Evolutionary conservation across 2,113 vertebrate genomes (phyloP).

Genomic region (Mesocricetus auratus): DNA sequence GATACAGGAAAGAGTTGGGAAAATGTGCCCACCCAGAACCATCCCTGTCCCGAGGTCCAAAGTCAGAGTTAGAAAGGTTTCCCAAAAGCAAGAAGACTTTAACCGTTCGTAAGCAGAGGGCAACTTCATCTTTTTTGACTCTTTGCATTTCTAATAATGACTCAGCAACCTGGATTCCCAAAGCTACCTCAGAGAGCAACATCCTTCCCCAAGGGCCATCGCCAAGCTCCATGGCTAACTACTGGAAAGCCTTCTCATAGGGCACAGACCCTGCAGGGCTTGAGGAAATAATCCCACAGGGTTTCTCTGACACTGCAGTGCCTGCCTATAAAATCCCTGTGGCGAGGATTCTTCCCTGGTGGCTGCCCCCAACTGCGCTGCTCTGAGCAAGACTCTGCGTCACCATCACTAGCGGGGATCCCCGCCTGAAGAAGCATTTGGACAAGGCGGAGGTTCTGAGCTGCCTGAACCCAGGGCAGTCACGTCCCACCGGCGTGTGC

Average conservation of each 20-base stretch:
- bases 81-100: background rate
- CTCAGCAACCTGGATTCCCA: background rate
- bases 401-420: conserved; percentile 1
- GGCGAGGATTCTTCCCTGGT: background rate
- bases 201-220: rapidly evolving
- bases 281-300: background rate
- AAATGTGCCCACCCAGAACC: rapidly evolving
- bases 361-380: background rate
- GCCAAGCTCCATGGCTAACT: background rate
- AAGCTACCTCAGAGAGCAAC: background rate
- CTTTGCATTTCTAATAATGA: background rate
- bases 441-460: background rate
- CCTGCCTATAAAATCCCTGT: conserved; percentile 2
- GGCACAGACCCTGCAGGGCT: background rate
- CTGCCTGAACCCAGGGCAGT: background rate
- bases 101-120: background rate
- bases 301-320: background rate
- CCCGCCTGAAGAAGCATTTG: background rate
- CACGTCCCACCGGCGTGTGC: background rate
- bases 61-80: background rate
- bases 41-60: rapidly evolving
- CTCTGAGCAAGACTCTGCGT: background rate
- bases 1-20: background rate
- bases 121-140: background rate
- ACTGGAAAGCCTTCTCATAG: background rate